Evolutionary conservation across 2,888 invertebrate species (phyloP).

Genomic region (Operophtera brumata): DNA sequence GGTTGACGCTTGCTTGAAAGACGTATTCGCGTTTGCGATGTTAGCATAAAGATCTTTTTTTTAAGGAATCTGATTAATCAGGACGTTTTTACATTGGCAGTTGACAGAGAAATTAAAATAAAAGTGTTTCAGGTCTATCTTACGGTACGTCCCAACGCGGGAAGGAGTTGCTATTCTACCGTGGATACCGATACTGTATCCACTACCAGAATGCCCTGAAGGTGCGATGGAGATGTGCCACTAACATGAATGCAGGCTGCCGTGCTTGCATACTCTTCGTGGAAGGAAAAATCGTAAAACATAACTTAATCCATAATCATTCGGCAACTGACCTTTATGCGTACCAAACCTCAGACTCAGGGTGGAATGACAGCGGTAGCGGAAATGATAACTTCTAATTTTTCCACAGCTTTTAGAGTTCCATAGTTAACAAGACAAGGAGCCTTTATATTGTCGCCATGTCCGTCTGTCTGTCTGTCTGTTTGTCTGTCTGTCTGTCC

Average conservation of each 20-base stretch:
- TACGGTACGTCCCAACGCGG: not conserved
- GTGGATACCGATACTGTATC: not conserved
- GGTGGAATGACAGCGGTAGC: too few species aligned
- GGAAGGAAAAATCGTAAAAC: not conserved
- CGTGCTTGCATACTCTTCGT: not conserved
- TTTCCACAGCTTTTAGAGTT: too few species aligned
- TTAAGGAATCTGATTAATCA: not conserved
- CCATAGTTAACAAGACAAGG: too few species aligned
- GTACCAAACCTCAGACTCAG: not conserved
- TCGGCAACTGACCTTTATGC: not conserved
- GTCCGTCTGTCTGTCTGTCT: too few species aligned
- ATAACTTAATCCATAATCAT: not conserved
- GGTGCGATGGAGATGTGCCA: not conserved
- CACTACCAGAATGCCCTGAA: not conserved
- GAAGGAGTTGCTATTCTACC: not conserved
- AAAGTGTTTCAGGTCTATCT: not conserved
- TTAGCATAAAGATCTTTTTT: not conserved
- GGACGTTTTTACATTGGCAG: too few species aligned
- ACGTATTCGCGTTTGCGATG: too few species aligned
- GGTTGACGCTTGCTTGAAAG: too few species aligned
- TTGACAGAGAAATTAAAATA: too few species aligned
- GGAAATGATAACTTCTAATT: too few species aligned
- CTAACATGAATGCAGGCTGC: not conserved
- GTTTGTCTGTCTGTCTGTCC: too few species aligned
- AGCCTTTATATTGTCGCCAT: too few species aligned